Evolutionary conservation across 2,797 vertebrate genomes (phyloP), one percentile per base, ranked within the genome.

Genomic region (Psittacula derbiana): DNA sequence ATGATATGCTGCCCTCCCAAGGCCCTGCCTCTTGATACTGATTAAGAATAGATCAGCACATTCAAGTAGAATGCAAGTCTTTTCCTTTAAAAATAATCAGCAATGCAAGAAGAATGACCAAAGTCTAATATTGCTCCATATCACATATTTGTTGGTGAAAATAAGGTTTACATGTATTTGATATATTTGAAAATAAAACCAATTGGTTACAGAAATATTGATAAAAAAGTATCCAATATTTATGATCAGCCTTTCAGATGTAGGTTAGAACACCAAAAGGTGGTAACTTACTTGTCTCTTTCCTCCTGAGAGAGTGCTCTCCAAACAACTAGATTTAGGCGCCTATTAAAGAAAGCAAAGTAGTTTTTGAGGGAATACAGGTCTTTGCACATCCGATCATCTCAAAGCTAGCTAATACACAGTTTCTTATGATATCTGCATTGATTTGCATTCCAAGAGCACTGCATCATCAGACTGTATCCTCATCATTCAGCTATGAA

Each of bases 271-370:
- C 94, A 38, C 11, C 14, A 66, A 82, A 90, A 80, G 15, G 20
- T 49, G 55, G 71, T 23, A 61, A 74, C 98, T 98, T 98, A 98
- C 98, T 97, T 98, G 72, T 98, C 95, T 97, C 93, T 98, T 94
- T 98, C 98, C 33, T 98, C 97, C 93, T 97, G 95, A 91, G 98
- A 87, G 13, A 98, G 93, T 11, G 96, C 98, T 96, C 75, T 97
- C 98, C 98, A 98, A 79, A 98, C 72, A 73, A 98, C 55, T 79
- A 97, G 90, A 96, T 98, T 97, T 80, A 98, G 96, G 33, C 92
- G 97, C 82, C 98, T 98, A 57, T 97, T 95, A 89, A 72, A 86
- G 62, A 94, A 97, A 95, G 90, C 18, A 92, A 92, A 95, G 75
- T 16, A 61, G 53, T 49, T 71, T 91, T 79, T 88, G 66, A 91